Percentiles rank a stretch among this genome's conserved stretches.
Evolutionary conservation across 2,888 invertebrate genomes (phyloP).

Genomic region (Podotricha telesiphe): DNA sequence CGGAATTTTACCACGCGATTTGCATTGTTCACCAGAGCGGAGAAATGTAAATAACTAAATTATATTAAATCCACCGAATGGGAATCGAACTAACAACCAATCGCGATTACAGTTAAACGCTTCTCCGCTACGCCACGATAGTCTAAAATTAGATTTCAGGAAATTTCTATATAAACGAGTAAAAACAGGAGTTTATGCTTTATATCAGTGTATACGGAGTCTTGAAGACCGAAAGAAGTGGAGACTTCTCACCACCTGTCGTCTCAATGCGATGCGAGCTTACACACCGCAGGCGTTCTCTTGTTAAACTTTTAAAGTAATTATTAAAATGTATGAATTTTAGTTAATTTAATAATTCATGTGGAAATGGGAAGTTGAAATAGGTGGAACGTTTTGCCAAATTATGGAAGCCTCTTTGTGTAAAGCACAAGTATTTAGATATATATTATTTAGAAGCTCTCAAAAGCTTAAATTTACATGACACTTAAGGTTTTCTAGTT

Average conservation of each 20-base stretch:
- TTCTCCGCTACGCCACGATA: too few relatives aligned
- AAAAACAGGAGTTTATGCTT: too few relatives aligned
- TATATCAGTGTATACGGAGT: too few relatives aligned
- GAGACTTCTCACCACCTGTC: not conserved
- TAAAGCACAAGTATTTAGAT: not conserved
- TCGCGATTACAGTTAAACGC: too few relatives aligned
- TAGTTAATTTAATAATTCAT: conserved; percentile 14
- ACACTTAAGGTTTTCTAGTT: not conserved
- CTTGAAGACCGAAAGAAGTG: too few relatives aligned
- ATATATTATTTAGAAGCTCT: not conserved
- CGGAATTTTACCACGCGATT: too few relatives aligned
- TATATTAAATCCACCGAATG: too few relatives aligned
- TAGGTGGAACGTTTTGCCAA: conserved; percentile 13
- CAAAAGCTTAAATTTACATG: not conserved
- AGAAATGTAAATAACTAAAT: too few relatives aligned
- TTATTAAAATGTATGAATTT: conserved; percentile 27
- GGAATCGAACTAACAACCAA: too few relatives aligned
- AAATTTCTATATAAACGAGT: too few relatives aligned
- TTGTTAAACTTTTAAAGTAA: conserved; percentile 24
- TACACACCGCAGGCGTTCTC: conserved; percentile 9
- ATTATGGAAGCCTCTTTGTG: not conserved
- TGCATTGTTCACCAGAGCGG: too few relatives aligned
- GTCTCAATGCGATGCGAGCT: not conserved
- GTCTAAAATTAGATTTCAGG: too few relatives aligned
- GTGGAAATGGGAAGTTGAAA: not conserved